phyloP scores from a whole-genome alignment of 2,888 invertebrate species.

The Ditylenchus weischeri region DNA sequence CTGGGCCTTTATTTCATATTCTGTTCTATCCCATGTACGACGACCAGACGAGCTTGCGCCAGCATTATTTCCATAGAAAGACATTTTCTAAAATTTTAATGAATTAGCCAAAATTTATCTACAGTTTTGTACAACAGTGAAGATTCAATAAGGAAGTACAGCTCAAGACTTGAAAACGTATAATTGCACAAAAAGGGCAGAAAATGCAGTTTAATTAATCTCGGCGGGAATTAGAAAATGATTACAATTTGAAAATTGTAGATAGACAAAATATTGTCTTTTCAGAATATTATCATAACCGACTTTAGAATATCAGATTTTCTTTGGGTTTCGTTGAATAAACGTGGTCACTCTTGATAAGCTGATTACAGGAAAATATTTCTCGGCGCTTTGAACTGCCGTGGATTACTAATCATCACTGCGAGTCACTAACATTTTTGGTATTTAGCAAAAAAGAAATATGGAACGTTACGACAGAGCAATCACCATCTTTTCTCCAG shows the following conservation, averaged over 20 bases:
- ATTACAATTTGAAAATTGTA: conserved; percentile 12
- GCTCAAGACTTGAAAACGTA: background rate
- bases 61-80: conserved; percentile 15
- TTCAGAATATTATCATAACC: too few species aligned
- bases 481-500: conserved; percentile 99
- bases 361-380: too few species aligned
- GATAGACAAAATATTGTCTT: too few species aligned
- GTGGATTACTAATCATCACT: too few species aligned
- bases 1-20: conserved; percentile 80
- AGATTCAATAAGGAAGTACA: background rate
- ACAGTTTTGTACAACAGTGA: background rate
- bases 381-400: too few species aligned
- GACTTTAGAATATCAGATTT: too few species aligned
- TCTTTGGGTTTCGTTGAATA: too few species aligned
- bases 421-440: too few species aligned
- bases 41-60: conserved; percentile 64
- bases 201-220: background rate
- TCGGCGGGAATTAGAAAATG: conserved; percentile 3
- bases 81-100: conserved; percentile 1
- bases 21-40: conserved; percentile 93
- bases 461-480: conserved; percentile 81
- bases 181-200: background rate
- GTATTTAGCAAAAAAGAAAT: conserved; percentile 4
- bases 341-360: too few species aligned
- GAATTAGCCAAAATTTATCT: background rate